Evolutionary conservation across 1,140 invertebrate species (phyloP), one percentile per base, ranked within the genome.

Genomic region (Diachasma alloeum): DNA sequence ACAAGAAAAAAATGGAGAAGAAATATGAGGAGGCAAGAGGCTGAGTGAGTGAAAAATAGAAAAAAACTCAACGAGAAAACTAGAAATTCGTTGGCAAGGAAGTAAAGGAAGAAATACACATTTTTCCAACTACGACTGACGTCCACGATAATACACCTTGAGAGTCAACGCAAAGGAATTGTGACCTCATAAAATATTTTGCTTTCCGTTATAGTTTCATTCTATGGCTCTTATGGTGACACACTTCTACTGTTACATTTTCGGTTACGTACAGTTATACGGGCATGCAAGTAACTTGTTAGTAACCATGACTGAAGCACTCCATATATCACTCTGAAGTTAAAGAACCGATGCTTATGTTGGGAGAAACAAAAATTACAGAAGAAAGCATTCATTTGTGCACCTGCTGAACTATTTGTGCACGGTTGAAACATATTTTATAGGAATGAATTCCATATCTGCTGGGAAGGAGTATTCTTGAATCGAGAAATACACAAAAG

Each of bases 161-260:
- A 68, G 9, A 17, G 31, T 36, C 59, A 26, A 39, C 11, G 66
- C 26, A 24, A 37, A 44, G 56, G n/a, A 72, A 72, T 68, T 39
- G 69, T 66, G 75, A 76, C 69, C 75, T 72, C 75, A 76, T 76
- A 76, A 76, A 76, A 76, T 76, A 76, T 76, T 76, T 76, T 72
- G 17, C 36, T 68, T 71, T 31, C 36, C 13, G 22, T 10, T 63
- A 56, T 36, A 36, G 68, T 39, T 71, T 63, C 31, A 19, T 76
- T 59, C 22, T 17, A 44, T n/a, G 36, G 31, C 31, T 24, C 74
- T 75, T 24, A 63, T 53, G 36, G 42, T 31, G 42, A 48, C 42
- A 0, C 42, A 44, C 63, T n/a, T 67, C 15, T 19, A 17, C 48
- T 17, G 48, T 53, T 71, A 44, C 39, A 59, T 72, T 69, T 70